Percentiles rank a stretch among this genome's conserved stretches.
phyloP scores from a whole-genome alignment of 2,888 invertebrate genomes.

The Callyntrura guangdongensis region DNA sequence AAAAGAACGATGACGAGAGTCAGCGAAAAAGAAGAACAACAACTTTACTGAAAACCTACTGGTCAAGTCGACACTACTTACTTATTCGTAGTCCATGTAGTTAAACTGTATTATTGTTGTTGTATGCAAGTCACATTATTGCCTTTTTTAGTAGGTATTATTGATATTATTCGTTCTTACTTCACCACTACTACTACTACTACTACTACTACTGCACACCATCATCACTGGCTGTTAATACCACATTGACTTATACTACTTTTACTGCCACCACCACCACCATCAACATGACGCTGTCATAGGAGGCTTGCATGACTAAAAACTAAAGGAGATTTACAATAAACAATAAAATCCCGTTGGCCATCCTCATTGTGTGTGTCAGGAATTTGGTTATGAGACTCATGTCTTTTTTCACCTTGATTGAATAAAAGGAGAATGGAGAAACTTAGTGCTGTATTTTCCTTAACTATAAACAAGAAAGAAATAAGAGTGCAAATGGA shows the following conservation, averaged over 20 bases:
- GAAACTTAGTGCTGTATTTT: background rate
- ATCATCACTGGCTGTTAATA: background rate
- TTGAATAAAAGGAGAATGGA: conserved; percentile 31
- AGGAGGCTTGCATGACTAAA: conserved; percentile 71
- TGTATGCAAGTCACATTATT: conserved; percentile 68
- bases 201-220: background rate
- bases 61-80: conserved; percentile 68
- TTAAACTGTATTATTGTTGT: background rate
- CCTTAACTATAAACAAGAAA: background rate
- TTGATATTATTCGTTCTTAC: background rate
- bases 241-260: background rate
- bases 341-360: conserved; percentile 81
- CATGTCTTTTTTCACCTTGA: conserved; percentile 65
- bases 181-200: background rate
- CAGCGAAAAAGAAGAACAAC: conserved; percentile 54
- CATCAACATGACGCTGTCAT: background rate
- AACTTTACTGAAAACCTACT: conserved; percentile 71
- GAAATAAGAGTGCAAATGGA: conserved; percentile 19
- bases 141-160: conserved; percentile 44
- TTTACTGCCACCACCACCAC: background rate
- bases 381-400: conserved; percentile 79
- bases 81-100: conserved; percentile 4
- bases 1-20: background rate
- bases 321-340: conserved; percentile 78
- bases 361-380: conserved; percentile 77